Evolutionary conservation across 2,888 invertebrate genomes (phyloP).

Genomic region (Arctia plantaginis): DNA sequence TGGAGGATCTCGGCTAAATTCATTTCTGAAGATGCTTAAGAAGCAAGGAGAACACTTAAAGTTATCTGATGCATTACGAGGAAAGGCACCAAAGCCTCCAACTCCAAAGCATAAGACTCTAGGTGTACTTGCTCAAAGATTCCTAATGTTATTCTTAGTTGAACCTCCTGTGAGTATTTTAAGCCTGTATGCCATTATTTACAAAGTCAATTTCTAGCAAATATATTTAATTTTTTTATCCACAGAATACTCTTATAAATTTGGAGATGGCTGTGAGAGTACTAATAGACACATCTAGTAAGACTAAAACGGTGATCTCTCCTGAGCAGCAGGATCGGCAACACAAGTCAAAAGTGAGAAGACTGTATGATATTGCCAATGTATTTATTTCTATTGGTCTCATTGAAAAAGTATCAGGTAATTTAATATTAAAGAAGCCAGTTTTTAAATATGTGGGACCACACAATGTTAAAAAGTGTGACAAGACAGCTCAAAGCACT

Average conservation of each 20-base stretch:
- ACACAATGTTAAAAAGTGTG: conserved; percentile 72
- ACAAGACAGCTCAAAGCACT: conserved; percentile 62
- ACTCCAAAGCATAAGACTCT: conserved; percentile 88
- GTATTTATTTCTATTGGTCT: conserved; percentile 91
- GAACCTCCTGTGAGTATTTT: conserved; percentile 85
- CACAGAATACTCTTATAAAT: conserved; percentile 88
- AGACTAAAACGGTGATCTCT: conserved; percentile 82
- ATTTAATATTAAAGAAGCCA: conserved; percentile 88
- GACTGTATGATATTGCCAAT: conserved; percentile 93
- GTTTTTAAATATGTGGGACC: conserved; percentile 89
- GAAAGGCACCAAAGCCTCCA: conserved; percentile 79
- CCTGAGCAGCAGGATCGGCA: conserved; percentile 84
- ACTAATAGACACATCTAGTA: conserved; percentile 83
- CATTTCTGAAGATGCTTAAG: conserved; percentile 88
- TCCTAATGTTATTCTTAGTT: conserved; percentile 90
- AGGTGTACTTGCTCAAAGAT: conserved; percentile 90
- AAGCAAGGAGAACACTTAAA: conserved; percentile 85
- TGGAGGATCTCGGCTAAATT: conserved; percentile 87
- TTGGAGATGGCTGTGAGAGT: conserved; percentile 89
- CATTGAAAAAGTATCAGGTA: conserved; percentile 89
- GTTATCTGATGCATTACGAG: conserved; percentile 83
- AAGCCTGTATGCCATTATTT: neutral
- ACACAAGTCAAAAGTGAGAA: conserved; percentile 89
- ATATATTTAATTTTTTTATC: conserved; percentile 37
- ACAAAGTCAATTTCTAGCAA: neutral